Percentiles rank a stretch among this genome's conserved stretches.
Conservation (phyloP, 2,113 vertebrate species). For the Pteropus alecto region DNA sequence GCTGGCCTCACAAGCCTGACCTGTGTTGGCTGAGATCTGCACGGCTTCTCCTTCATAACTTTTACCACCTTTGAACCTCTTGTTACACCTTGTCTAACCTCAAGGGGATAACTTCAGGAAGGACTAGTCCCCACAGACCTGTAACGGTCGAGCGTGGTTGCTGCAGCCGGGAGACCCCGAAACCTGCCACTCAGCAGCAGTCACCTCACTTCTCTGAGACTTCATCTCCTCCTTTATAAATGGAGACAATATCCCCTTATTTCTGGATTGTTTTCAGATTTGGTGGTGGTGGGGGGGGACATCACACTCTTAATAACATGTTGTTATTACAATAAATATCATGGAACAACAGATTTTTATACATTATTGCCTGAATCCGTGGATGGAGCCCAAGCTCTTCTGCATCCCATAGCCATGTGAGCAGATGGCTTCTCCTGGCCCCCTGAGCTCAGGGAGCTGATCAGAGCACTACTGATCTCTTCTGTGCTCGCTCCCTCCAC, state of each 20-base stretch:
- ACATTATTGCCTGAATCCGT: not conserved
- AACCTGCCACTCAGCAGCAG: not conserved
- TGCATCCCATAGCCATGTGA: no score
- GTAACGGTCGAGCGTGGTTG: rapidly evolving
- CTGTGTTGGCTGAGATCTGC: not conserved
- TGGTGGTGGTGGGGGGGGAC: not conserved
- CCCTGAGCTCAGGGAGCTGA: no score
- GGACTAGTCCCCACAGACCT: not conserved
- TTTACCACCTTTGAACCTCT: not conserved
- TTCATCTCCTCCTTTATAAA: not conserved
- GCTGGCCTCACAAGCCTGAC: not conserved
- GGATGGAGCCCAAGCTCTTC: not conserved
- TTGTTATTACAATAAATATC: no score
- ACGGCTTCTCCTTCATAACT: not conserved
- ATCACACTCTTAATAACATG: not conserved
- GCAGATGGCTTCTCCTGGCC: no score
- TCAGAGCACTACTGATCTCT: no score
- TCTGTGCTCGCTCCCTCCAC: no score
- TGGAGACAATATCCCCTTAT: not conserved
- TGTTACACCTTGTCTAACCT: not conserved
- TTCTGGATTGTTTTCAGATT: not conserved
- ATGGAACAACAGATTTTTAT: not conserved
- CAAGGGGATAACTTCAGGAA: not conserved
- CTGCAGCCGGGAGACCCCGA: not conserved
- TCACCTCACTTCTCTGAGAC: not conserved